Evolutionary conservation across 2,888 invertebrate species (phyloP).

Genomic region (Chrysolina haemoptera): DNA sequence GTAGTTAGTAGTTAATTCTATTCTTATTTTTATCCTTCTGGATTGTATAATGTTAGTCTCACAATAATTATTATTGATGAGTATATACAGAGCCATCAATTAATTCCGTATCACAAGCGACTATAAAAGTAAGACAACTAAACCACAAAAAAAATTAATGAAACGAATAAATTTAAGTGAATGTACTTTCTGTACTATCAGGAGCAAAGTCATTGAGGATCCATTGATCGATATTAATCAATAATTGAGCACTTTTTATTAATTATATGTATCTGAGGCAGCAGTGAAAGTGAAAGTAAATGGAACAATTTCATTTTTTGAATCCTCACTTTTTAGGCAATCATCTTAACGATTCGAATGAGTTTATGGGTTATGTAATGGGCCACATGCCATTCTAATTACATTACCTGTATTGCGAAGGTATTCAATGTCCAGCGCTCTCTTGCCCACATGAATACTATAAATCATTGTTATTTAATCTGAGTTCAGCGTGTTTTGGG

Average conservation of each 20-base stretch:
- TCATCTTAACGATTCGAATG: slow-evolving; percentile 18
- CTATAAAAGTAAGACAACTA: no score
- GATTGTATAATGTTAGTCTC: no score
- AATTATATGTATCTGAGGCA: background rate
- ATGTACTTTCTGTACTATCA: background rate
- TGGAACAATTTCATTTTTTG: slow-evolving; percentile 12
- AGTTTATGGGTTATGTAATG: slow-evolving; percentile 18
- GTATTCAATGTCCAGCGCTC: background rate
- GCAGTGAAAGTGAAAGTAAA: slow-evolving; percentile 29
- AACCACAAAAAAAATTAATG: no score
- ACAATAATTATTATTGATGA: no score
- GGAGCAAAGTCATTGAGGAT: background rate
- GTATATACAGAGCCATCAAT: no score
- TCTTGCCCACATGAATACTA: background rate
- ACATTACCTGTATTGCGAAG: background rate
- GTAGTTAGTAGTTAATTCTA: no score
- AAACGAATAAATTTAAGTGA: no score
- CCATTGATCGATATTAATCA: background rate
- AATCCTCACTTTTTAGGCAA: slow-evolving; percentile 1
- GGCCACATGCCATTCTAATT: slow-evolving; percentile 11
- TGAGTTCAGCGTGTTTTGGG: no score
- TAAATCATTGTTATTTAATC: background rate
- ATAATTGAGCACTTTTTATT: background rate
- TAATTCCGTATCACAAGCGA: no score
- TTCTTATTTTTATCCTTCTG: no score